A percentile compares a stretch with the other conserved stretches of the same genome.
phyloP scores from a whole-genome alignment of 2,888 invertebrate species.

The Oligia latruncula region DNA sequence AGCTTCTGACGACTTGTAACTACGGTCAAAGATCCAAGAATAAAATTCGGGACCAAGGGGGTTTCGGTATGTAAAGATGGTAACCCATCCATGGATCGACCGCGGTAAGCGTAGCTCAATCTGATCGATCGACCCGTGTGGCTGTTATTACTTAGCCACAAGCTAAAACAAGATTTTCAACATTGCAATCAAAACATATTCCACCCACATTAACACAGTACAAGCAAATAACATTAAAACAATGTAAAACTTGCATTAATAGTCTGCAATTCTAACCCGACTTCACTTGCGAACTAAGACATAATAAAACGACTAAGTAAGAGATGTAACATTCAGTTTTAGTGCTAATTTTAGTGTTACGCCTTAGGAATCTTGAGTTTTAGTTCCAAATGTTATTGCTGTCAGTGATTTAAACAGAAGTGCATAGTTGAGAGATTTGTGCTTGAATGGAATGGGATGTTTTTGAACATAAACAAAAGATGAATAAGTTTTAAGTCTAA shows the following conservation, averaged over 20 bases:
- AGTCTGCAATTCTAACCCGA: conserved; percentile 17
- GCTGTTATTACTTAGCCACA: too few species aligned
- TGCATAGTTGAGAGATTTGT: neutral
- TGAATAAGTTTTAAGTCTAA: neutral
- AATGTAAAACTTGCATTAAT: conserved; percentile 33
- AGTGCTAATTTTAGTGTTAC: conserved; percentile 32
- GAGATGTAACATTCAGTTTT: conserved; percentile 47
- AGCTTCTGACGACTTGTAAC: too few species aligned
- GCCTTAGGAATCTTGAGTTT: conserved; percentile 29
- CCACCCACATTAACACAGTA: conserved; percentile 1
- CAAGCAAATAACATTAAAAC: conserved; percentile 20
- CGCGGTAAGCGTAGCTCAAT: neutral
- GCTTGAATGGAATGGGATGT: neutral
- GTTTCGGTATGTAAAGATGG: neutral
- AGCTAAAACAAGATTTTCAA: neutral
- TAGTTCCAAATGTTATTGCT: conserved; percentile 28
- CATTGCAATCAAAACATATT: conserved; percentile 22
- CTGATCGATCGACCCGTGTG: neutral
- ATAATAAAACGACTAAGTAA: conserved; percentile 50
- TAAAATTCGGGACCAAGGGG: neutral
- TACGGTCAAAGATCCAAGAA: too few species aligned
- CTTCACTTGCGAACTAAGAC: conserved; percentile 34
- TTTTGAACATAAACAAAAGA: neutral
- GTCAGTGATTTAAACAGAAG: conserved; percentile 16
- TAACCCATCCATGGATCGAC: neutral